Percentiles rank a stretch among this genome's conserved stretches.
phyloP scores from a whole-genome alignment of 2,888 invertebrate species.

The Octodonta nipae region DNA sequence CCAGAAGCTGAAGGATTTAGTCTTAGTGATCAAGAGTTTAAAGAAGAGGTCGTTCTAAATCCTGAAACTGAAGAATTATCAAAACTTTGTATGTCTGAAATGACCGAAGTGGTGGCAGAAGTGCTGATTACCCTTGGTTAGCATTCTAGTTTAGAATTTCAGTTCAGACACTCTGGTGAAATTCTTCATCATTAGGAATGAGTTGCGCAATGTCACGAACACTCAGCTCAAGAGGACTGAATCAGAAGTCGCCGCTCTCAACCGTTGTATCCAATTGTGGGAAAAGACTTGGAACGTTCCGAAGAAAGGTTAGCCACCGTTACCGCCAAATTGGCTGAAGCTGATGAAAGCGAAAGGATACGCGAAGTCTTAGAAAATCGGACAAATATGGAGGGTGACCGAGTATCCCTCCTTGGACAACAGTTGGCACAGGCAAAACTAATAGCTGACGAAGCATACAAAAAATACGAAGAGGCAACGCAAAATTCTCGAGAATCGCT shows the following conservation, averaged over 20 bases:
- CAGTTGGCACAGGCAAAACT: slow-evolving; percentile 97
- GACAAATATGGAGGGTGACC: slow-evolving; percentile 98
- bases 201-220: slow-evolving; percentile 93
- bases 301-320: slow-evolving; percentile 97
- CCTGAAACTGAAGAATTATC: slow-evolving; percentile 70
- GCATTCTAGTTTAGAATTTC: slow-evolving; percentile 83
- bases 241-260: slow-evolving; percentile 95
- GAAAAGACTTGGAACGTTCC: slow-evolving; percentile 98
- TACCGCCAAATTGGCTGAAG: slow-evolving; percentile 96
- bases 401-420: slow-evolving; percentile 92
- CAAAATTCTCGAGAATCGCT: slow-evolving; percentile 99
- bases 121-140: slow-evolving; percentile 83
- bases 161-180: slow-evolving; percentile 96
- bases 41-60: slow-evolving; percentile 43
- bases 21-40: slow-evolving; percentile 39
- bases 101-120: slow-evolving; percentile 78
- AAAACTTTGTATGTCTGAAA: slow-evolving; percentile 75
- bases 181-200: slow-evolving; percentile 91
- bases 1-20: slow-evolving; percentile 37
- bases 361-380: slow-evolving; percentile 97
- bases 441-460: slow-evolving; percentile 99
- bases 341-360: slow-evolving; percentile 85
- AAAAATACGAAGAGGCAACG: slow-evolving; percentile 98
- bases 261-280: slow-evolving; percentile 95
- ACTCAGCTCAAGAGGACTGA: slow-evolving; percentile 95